Base-by-base conservation (phyloP, 2,797 vertebrate genomes). In the Sebastes iracundus region DNA sequence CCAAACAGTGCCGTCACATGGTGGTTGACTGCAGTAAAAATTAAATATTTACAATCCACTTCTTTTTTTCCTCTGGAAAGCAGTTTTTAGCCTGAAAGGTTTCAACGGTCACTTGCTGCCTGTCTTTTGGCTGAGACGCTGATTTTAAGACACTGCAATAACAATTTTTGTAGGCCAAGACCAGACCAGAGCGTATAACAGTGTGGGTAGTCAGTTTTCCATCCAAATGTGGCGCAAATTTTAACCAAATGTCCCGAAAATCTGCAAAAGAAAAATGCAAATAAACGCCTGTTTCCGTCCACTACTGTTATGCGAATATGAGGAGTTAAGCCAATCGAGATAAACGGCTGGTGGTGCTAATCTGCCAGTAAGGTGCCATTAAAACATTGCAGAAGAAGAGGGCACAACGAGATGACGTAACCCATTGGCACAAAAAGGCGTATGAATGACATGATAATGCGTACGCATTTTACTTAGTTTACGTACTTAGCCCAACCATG, bases 1-100 rank as follows among this genome's bases (percentile, higher is more conserved):
- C 79, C 72, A 86, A 90, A 88, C 68, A 82, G 55, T 22, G 38
- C 35, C 60, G 38, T 85, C 59, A 85, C 65, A 77, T 74, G 38
- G 64, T 28, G 35, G 35, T 27, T 83, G 72, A 85, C 77, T 91
- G 85, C 73, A 88, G 79, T 75, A 33, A 73, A 69, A 74, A 89
- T 93, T 25, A 88, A 92, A 91, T 87, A 93, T 93, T 92, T 84
- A 92, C 46, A 49, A 76, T 75, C 2, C 55, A 32, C 64, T 79
- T 77, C 13, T 69, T 69, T 60, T 60, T 65, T 35, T 30, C 32
- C 33, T 71, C 70, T 72, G 59, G 16, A 85, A 86, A 80, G 49
- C 52, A 66, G 74, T 81, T 89, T 87, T 74, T 77, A 79, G 75
- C 11, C 53, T 87, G 46, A 83, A 78, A 84, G 81, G 58, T 76